phyloP scores from a whole-genome alignment of 2,113 vertebrate genomes.

The Ammodytes dubius region DNA sequence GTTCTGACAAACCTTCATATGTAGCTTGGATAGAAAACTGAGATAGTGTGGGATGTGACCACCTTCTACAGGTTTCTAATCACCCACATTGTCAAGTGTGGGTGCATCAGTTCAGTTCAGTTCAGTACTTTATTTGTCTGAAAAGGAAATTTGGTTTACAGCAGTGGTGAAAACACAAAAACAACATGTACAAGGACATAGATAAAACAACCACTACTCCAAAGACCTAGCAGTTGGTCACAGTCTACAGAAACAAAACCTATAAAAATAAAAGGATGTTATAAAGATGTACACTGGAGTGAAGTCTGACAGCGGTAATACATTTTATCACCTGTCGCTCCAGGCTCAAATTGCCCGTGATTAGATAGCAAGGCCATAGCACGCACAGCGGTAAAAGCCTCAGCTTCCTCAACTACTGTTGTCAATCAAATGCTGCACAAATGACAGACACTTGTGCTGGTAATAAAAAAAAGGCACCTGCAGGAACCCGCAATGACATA shows the following conservation, averaged over 20 bases:
- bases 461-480: not conserved
- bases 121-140: too few species aligned
- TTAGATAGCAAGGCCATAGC: conserved; percentile 15
- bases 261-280: not conserved
- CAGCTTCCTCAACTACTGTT: not conserved
- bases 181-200: too few species aligned
- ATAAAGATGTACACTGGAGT: not conserved
- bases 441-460: not conserved
- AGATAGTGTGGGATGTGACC: too few species aligned
- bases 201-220: too few species aligned
- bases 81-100: too few species aligned
- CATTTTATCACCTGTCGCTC: conserved; percentile 20
- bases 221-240: not conserved
- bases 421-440: not conserved
- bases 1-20: too few species aligned
- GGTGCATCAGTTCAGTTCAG: too few species aligned
- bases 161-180: too few species aligned
- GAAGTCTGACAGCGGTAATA: not conserved
- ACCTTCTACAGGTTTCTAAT: too few species aligned
- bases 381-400: conserved; percentile 5
- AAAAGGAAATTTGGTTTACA: too few species aligned
- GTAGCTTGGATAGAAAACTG: not conserved
- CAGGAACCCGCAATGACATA: not conserved
- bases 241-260: not conserved
- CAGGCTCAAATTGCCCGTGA: conserved; percentile 20